These are phyloP conservation scores for Brachystomella parvula DNA, from an alignment of 1,140 invertebrate genomes.

Conservation along the genomic window DNA sequence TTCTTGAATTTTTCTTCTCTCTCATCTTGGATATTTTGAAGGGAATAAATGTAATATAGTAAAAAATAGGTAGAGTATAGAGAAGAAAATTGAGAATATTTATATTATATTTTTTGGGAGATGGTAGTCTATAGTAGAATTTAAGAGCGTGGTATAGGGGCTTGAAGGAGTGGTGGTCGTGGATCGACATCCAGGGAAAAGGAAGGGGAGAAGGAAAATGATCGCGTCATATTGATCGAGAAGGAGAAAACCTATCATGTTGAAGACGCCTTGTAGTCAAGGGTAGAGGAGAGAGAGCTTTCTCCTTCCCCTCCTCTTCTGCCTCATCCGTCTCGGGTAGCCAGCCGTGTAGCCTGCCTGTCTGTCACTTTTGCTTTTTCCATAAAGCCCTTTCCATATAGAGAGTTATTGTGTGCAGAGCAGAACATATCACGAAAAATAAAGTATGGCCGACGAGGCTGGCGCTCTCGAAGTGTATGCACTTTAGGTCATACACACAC, in stretches of 20 bases:
- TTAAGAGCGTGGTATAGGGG: background rate
- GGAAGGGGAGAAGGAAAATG: background rate
- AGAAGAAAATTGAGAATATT: too few species aligned
- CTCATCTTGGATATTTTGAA: too few species aligned
- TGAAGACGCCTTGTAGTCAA: background rate
- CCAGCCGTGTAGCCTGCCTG: background rate
- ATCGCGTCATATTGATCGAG: conserved; percentile 9
- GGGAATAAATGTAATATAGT: too few species aligned
- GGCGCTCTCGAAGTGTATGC: too few species aligned
- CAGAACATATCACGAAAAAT: background rate
- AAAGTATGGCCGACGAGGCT: too few species aligned
- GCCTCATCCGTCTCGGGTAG: too few species aligned
- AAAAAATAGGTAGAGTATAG: too few species aligned
- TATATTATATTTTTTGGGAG: too few species aligned
- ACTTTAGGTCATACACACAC: too few species aligned
- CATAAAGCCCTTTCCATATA: conserved; percentile 10
- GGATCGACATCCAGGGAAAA: conserved; percentile 2
- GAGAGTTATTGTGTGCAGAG: background rate
- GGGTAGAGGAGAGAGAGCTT: too few species aligned
- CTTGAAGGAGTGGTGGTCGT: background rate
- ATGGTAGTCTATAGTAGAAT: background rate
- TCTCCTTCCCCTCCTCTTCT: background rate
- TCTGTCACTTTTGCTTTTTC: conserved; percentile 12
- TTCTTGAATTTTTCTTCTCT: too few species aligned
- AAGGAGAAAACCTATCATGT: background rate